Conservation (phyloP, 2,797 vertebrate species). For the Xerus rutilus region DNA sequence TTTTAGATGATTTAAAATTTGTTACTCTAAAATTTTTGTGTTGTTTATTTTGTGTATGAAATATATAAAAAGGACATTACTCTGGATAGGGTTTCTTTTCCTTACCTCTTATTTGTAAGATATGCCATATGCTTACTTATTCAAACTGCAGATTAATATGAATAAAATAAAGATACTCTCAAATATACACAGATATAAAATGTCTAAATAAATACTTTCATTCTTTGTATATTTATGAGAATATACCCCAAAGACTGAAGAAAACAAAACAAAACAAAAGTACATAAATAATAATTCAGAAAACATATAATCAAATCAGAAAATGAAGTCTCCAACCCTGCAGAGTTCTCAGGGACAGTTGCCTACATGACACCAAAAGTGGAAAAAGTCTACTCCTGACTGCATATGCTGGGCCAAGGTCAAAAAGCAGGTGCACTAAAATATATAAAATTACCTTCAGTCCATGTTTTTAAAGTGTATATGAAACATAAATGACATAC, state of each 20-base stretch:
- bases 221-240: background rate
- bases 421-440: too few species aligned
- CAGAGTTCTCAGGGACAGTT: background rate
- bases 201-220: too few species aligned
- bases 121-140: background rate
- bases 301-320: background rate
- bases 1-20: background rate
- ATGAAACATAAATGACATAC: too few species aligned
- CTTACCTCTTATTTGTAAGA: background rate
- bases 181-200: background rate
- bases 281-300: background rate
- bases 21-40: background rate
- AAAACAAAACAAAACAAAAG: background rate
- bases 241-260: background rate
- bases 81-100: background rate
- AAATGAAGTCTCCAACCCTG: background rate
- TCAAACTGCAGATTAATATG: background rate
- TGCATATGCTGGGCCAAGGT: too few species aligned
- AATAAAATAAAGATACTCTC: background rate
- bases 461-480: too few species aligned
- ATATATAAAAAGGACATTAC: background rate
- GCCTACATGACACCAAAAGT: too few species aligned
- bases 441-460: too few species aligned
- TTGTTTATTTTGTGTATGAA: background rate
- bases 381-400: too few species aligned